These are phyloP conservation scores for Patella pellucida DNA, from an alignment of 2,888 invertebrate genomes.

Conservation along the genomic window DNA sequence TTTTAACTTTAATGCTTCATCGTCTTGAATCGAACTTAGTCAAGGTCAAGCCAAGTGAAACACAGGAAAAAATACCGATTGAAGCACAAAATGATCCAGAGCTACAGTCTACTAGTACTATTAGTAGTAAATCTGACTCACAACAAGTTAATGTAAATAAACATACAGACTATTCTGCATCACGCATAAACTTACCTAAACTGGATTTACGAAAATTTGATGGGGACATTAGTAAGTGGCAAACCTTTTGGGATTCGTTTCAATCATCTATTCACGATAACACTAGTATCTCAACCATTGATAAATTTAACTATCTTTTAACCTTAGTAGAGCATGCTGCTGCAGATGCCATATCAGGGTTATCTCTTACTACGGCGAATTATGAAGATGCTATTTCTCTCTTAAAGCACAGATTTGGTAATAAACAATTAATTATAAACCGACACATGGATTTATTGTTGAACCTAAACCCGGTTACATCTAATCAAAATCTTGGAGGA, in stretches of 20 bases:
- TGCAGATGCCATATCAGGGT: neutral
- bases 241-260: neutral
- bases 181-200: neutral
- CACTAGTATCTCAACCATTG: neutral
- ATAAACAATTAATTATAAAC: conserved; percentile 1
- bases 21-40: neutral
- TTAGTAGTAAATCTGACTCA: no score
- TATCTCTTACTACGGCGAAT: neutral
- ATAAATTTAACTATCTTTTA: neutral
- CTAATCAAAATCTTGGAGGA: neutral
- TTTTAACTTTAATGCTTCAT: neutral
- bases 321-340: neutral
- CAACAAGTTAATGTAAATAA: no score
- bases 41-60: neutral
- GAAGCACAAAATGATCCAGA: no score
- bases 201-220: neutral
- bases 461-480: neutral
- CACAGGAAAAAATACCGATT: no score
- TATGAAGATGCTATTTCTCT: neutral
- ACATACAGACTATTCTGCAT: no score
- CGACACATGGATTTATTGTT: neutral
- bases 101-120: no score
- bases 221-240: neutral
- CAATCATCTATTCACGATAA: neutral
- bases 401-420: neutral